phyloP scores from a whole-genome alignment of 2,113 vertebrate genomes.

The Pomatorhinus ruficollis region DNA sequence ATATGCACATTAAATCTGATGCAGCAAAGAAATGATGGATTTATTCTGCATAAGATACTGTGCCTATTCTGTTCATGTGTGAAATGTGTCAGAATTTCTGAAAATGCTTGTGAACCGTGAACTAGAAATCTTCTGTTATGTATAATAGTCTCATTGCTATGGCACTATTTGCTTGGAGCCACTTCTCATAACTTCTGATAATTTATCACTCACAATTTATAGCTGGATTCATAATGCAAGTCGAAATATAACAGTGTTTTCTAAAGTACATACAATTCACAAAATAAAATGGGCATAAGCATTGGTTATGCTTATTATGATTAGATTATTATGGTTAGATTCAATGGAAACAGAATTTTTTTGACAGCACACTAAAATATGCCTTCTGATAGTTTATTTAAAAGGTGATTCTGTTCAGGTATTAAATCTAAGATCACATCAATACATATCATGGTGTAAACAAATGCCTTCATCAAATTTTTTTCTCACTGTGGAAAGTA shows the following conservation, averaged over 20 bases:
- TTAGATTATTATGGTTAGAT: background rate
- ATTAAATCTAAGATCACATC: background rate
- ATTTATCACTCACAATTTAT: background rate
- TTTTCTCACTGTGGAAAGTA: background rate
- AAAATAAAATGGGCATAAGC: background rate
- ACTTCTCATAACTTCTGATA: background rate
- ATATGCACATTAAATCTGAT: background rate
- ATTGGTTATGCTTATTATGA: background rate
- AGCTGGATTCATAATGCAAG: background rate
- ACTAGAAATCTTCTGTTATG: background rate
- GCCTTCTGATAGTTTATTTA: background rate
- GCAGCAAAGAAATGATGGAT: background rate
- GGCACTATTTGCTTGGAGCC: background rate
- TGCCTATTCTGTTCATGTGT: background rate
- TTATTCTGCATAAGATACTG: background rate
- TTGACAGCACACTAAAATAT: background rate
- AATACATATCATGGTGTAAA: background rate
- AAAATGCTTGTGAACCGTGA: background rate
- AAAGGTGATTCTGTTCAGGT: background rate
- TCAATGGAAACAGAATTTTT: background rate
- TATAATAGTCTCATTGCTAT: background rate
- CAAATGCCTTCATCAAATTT: background rate
- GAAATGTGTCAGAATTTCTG: background rate
- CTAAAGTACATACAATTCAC: background rate
- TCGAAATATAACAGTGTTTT: background rate